A percentile compares a stretch with the other conserved stretches of the same genome.
Conservation (phyloP, 2,888 invertebrate species). For the Tinea pellionella region DNA sequence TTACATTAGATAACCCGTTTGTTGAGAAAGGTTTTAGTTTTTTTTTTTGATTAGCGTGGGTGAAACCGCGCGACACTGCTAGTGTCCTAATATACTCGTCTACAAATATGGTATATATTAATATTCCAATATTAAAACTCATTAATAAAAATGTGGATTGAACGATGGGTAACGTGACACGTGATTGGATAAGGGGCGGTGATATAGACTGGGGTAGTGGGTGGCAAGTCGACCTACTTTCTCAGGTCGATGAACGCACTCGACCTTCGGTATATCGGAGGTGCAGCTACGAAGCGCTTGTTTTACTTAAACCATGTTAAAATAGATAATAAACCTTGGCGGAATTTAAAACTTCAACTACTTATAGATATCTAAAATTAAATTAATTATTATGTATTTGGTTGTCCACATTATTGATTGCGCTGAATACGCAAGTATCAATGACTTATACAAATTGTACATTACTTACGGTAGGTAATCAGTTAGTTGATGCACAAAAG, state of each 20-base stretch:
- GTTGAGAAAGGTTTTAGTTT: no score
- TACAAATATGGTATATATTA: no score
- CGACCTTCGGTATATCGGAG: conserved; percentile 45
- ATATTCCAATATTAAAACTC: no score
- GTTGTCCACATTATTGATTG: conserved; percentile 14
- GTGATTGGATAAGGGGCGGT: conserved; percentile 29
- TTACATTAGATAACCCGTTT: no score
- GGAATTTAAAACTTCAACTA: no score
- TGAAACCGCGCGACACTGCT: no score
- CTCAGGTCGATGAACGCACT: conserved; percentile 55
- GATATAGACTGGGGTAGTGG: conserved; percentile 20
- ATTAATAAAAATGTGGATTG: no score
- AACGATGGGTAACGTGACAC: conserved; percentile 28
- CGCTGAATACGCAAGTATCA: conserved; percentile 18
- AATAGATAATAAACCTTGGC: no score
- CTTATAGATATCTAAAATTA: no score
- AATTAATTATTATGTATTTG: background rate
- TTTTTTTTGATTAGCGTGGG: no score
- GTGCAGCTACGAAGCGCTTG: background rate
- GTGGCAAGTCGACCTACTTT: conserved; percentile 54
- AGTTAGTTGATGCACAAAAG: background rate
- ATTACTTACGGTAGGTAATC: background rate
- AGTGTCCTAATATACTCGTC: no score
- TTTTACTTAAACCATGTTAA: no score
- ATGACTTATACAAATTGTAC: conserved; percentile 18